Conservation (phyloP, 2,113 vertebrate species). For the Corythornis vintsioides region DNA sequence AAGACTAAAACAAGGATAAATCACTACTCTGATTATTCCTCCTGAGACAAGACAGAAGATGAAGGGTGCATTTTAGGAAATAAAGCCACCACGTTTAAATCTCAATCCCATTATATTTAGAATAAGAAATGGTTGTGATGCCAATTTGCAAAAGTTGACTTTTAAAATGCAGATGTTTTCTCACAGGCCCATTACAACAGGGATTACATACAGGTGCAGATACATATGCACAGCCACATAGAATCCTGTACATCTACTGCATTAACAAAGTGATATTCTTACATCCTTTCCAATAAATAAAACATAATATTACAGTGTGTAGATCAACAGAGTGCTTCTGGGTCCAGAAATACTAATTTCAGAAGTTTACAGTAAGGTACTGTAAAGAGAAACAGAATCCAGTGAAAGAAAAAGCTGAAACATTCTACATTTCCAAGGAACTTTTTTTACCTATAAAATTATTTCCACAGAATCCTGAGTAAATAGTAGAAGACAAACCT, state of each 20-base stretch:
- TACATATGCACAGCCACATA: fast-evolving
- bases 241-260: not conserved
- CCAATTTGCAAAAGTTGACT: not conserved
- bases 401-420: not conserved
- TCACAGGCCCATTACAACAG: not conserved
- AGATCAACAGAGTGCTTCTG: not conserved
- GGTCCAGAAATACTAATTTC: not conserved
- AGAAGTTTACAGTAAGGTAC: not conserved
- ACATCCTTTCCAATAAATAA: not conserved
- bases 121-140: not conserved
- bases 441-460: not conserved
- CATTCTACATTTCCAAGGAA: not conserved
- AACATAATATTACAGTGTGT: not conserved
- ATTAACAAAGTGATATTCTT: not conserved
- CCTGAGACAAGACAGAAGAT: not conserved
- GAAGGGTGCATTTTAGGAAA: not conserved
- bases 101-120: not conserved
- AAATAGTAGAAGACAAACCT: not conserved
- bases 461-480: not conserved
- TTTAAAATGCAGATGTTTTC: not conserved
- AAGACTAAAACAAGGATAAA: not conserved
- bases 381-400: not conserved
- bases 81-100: not conserved
- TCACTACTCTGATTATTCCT: not conserved
- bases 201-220: not conserved